Conservation (phyloP, 2,888 invertebrate genomes). For the Rotaria sp. region DNA sequence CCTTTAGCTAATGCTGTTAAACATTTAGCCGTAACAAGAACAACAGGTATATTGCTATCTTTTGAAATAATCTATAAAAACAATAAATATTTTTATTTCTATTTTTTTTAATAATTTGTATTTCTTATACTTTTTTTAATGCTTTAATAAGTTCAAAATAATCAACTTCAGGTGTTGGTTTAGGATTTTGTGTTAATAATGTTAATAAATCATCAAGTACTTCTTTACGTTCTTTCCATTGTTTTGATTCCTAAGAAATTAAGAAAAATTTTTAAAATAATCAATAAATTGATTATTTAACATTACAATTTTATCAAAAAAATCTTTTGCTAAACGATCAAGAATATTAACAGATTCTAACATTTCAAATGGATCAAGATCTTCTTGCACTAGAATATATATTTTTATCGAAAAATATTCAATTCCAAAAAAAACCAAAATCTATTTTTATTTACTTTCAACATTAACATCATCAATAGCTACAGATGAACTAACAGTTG, state of each 20-base stretch:
- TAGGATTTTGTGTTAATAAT: conserved; percentile 62
- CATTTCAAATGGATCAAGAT: conserved; percentile 69
- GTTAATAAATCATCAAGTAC: conserved; percentile 74
- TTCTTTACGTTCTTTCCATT: conserved; percentile 92
- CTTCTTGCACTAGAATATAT: conserved; percentile 61
- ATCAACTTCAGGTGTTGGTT: conserved; percentile 82
- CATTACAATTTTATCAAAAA: conserved; percentile 69
- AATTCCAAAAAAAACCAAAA: too few relatives aligned
- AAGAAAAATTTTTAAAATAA: not conserved
- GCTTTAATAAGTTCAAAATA: conserved; percentile 79
- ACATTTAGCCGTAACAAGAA: conserved; percentile 76
- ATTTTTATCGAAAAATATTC: too few relatives aligned
- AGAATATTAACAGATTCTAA: conserved; percentile 85
- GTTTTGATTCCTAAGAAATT: conserved; percentile 66
- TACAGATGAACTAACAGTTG: conserved; percentile 34
- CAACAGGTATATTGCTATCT: conserved; percentile 87
- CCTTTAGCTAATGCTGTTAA: conserved; percentile 74
- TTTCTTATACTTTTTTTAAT: conserved; percentile 70
- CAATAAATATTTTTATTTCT: too few relatives aligned
- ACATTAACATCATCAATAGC: conserved; percentile 28
- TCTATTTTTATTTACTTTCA: conserved; percentile 55
- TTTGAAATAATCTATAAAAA: conserved; percentile 70
- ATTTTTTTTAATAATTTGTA: too few relatives aligned
- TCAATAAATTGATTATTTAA: too few relatives aligned
- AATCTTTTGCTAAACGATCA: conserved; percentile 84